phyloP scores from a whole-genome alignment of 2,888 invertebrate genomes.

The Eupithecia pulchellata region DNA sequence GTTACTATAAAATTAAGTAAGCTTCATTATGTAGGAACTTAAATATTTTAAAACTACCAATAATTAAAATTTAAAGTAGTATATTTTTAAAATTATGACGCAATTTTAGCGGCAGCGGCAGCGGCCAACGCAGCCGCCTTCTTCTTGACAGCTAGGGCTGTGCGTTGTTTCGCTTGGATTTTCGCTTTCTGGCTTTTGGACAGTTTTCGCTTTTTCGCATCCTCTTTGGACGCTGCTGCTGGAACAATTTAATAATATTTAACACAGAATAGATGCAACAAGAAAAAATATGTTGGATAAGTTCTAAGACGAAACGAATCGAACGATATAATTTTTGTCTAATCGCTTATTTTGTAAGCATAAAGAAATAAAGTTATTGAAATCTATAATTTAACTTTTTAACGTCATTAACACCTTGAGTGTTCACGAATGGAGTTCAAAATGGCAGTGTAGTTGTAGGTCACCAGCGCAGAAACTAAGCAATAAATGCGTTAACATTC shows the following conservation, averaged over 20 bases:
- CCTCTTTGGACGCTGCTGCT: slow-evolving; percentile 56
- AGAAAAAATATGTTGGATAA: neutral
- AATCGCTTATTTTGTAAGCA: no score
- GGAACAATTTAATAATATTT: slow-evolving; percentile 19
- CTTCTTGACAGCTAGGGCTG: slow-evolving; percentile 80
- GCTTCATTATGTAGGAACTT: no score
- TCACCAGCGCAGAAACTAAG: no score
- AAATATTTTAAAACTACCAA: neutral
- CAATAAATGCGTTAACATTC: no score
- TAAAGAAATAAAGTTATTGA: no score
- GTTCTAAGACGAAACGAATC: no score
- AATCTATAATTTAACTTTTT: no score
- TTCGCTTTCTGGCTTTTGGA: slow-evolving; percentile 80
- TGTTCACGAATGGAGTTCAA: no score
- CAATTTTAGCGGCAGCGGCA: slow-evolving; percentile 71
- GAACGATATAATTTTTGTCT: no score
- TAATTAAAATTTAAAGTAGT: neutral
- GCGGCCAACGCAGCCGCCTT: slow-evolving; percentile 77
- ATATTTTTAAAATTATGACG: slow-evolving; percentile 44
- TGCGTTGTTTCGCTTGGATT: slow-evolving; percentile 77
- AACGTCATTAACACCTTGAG: no score
- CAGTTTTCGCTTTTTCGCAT: slow-evolving; percentile 74
- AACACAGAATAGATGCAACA: neutral
- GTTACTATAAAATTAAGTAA: no score
- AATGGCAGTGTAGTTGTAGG: no score